Evolutionary conservation across 2,113 vertebrate genomes (phyloP).

Genomic region (Sylvia atricapilla): DNA sequence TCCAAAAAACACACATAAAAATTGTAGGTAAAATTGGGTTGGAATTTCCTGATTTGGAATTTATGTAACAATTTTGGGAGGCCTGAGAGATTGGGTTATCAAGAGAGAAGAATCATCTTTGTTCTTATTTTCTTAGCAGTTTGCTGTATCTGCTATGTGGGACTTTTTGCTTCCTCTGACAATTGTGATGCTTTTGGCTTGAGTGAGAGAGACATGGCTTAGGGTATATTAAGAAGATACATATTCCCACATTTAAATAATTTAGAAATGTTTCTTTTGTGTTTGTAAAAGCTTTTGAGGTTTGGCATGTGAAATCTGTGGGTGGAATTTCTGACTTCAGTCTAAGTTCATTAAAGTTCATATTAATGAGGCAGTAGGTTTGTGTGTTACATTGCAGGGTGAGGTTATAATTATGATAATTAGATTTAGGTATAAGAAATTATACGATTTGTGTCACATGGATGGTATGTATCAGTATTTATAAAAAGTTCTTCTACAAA

Average conservation of each 20-base stretch:
- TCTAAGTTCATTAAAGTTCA: background rate
- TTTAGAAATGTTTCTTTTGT: background rate
- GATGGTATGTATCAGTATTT: background rate
- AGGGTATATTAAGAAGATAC: too few relatives aligned
- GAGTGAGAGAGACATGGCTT: background rate
- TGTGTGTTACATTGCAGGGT: background rate
- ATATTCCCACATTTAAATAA: background rate
- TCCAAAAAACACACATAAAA: background rate
- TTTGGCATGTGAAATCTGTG: background rate
- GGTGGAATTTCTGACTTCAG: background rate
- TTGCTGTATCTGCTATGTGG: background rate
- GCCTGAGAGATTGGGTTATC: background rate
- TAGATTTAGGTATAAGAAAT: background rate
- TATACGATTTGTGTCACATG: background rate
- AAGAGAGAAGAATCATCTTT: background rate
- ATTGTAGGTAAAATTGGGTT: background rate
- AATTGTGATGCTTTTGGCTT: background rate
- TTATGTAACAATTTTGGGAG: background rate
- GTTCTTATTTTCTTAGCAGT: background rate
- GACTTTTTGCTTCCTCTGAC: background rate
- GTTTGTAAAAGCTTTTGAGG: background rate
- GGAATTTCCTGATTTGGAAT: background rate
- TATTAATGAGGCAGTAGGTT: background rate
- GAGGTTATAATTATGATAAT: background rate
- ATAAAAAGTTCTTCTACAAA: background rate